These are phyloP conservation scores for Phengaris arion DNA, from an alignment of 2,888 invertebrate genomes.

Conservation along the genomic window DNA sequence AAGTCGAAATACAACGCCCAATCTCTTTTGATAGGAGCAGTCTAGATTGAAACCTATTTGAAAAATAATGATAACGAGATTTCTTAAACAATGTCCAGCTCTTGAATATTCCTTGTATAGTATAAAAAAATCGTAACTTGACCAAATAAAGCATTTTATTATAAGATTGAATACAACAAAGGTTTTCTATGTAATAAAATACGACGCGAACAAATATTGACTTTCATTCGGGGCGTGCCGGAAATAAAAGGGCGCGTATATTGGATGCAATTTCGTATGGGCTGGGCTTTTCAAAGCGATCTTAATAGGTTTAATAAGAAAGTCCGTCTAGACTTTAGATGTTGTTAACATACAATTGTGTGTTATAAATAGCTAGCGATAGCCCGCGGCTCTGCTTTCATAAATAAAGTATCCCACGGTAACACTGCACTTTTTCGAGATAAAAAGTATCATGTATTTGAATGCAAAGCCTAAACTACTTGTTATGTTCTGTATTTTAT, in stretches of 20 bases:
- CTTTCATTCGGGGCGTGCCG: neutral
- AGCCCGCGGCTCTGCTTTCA: neutral
- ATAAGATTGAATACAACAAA: neutral
- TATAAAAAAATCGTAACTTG: neutral
- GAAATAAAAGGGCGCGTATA: conserved; percentile 2
- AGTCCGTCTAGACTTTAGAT: neutral
- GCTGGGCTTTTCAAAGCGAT: neutral
- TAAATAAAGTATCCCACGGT: neutral
- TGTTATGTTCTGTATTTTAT: too few species aligned
- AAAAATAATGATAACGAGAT: too few species aligned
- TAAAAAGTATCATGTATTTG: too few species aligned
- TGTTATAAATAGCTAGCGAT: too few species aligned
- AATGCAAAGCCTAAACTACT: too few species aligned
- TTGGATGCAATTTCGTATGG: conserved; percentile 10
- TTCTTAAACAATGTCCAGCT: neutral
- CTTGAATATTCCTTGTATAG: neutral
- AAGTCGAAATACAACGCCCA: too few species aligned
- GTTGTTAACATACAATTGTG: neutral
- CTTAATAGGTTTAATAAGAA: conserved; percentile 3
- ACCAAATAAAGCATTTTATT: neutral
- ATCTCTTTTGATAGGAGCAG: too few species aligned
- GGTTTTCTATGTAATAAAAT: conserved; percentile 18
- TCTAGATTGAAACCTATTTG: too few species aligned
- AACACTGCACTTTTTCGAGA: too few species aligned
- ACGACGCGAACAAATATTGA: conserved; percentile 14